Evolutionary conservation across 1,140 invertebrate species (phyloP).

Genomic region (Nephila pilipes): DNA sequence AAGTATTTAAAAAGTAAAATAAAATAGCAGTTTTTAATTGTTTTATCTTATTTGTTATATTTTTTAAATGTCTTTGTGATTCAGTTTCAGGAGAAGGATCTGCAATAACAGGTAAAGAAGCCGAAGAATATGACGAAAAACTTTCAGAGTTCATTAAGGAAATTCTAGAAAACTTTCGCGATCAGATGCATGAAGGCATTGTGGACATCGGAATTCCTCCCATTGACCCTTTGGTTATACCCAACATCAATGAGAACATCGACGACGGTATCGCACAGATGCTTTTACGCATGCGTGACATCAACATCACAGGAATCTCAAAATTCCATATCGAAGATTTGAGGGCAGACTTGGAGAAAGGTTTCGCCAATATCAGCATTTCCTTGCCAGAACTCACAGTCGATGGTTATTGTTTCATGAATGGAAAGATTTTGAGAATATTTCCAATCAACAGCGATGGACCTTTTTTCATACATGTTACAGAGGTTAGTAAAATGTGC

Average conservation of each 20-base stretch:
- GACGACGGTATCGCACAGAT: conserved; percentile 56
- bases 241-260: conserved; percentile 65
- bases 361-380: conserved; percentile 64
- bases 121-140: conserved; percentile 58
- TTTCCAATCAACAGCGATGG: conserved; percentile 66
- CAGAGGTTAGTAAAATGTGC: conserved; percentile 50
- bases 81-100: background rate
- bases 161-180: conserved; percentile 74
- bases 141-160: conserved; percentile 55
- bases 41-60: background rate
- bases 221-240: conserved; percentile 44
- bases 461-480: conserved; percentile 45
- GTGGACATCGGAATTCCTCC: conserved; percentile 58
- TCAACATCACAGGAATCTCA: conserved; percentile 64
- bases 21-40: background rate
- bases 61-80: background rate
- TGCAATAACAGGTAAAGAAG: background rate
- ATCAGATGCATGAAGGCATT: conserved; percentile 69
- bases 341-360: conserved; percentile 68
- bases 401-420: conserved; percentile 56
- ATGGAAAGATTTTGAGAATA: conserved; percentile 63
- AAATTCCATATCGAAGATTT: conserved; percentile 36
- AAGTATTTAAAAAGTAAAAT: too few relatives aligned
- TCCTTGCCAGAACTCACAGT: conserved; percentile 48
- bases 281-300: conserved; percentile 31